phyloP scores from a whole-genome alignment of 2,888 invertebrate species.

The Melanostoma scalare region DNA sequence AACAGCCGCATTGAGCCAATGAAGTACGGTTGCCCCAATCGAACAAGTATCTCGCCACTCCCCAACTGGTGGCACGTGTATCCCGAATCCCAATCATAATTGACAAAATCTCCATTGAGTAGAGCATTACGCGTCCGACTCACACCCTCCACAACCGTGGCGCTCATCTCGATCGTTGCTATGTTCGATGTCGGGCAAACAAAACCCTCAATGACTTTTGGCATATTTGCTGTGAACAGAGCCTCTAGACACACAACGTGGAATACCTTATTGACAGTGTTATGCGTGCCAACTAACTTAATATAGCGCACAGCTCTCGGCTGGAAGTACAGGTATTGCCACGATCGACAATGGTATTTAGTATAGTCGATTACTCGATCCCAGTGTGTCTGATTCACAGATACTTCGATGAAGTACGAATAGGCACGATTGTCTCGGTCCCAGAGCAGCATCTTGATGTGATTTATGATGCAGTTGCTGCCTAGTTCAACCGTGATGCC shows the following conservation, averaged over 20 bases:
- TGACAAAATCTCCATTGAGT: conserved; percentile 95
- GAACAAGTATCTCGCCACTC: conserved; percentile 96
- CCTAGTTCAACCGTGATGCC: conserved; percentile 94
- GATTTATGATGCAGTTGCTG: conserved; percentile 94
- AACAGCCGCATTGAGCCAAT: conserved; percentile 94
- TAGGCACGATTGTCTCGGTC: conserved; percentile 92
- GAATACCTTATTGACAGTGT: conserved; percentile 97
- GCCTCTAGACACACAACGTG: conserved; percentile 97
- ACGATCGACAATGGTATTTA: conserved; percentile 95
- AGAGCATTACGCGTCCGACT: conserved; percentile 95
- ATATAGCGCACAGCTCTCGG: conserved; percentile 93
- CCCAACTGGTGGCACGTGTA: conserved; percentile 98
- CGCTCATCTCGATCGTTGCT: conserved; percentile 94
- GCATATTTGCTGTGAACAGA: conserved; percentile 89
- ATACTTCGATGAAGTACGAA: conserved; percentile 87
- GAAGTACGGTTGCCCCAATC: conserved; percentile 97
- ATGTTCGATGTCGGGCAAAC: conserved; percentile 94
- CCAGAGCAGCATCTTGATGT: conserved; percentile 95
- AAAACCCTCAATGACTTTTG: conserved; percentile 89
- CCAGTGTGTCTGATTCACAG: conserved; percentile 98
- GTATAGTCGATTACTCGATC: conserved; percentile 96
- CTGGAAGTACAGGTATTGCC: conserved; percentile 97
- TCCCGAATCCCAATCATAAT: conserved; percentile 99
- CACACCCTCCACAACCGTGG: conserved; percentile 98
- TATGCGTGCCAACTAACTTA: conserved; percentile 93